phyloP scores from a whole-genome alignment of 53 echinoderm and acorn worm species.

The Apostichopus leukothele region DNA sequence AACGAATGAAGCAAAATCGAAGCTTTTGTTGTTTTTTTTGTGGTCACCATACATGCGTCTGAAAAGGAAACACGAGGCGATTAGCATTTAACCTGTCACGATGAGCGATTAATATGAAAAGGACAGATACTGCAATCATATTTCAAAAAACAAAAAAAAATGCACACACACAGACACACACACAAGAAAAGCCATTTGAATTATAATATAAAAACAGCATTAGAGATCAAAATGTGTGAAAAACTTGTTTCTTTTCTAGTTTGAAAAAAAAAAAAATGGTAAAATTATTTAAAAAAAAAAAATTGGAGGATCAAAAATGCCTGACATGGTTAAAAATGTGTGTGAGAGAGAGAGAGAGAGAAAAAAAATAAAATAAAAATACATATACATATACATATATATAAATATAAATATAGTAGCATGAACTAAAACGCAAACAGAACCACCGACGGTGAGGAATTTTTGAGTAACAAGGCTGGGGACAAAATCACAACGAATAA shows the following conservation, averaged over 20 bases:
- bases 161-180: no score
- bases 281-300: not conserved
- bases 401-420: not conserved
- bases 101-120: no score
- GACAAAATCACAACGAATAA: constrained; percentile 34
- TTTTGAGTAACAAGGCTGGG: constrained; percentile 21
- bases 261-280: not conserved
- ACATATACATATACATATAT: not conserved
- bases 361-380: not conserved
- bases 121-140: no score
- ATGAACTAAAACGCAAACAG: not conserved
- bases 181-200: no score
- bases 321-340: no score
- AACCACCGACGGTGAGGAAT: not conserved
- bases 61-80: not conserved
- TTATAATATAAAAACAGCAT: no score
- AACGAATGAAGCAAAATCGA: not conserved
- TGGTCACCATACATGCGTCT: constrained; percentile 2
- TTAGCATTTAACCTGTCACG: not conserved
- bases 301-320: no score
- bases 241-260: constrained; percentile 9
- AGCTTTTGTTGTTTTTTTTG: not conserved
- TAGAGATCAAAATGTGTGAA: not conserved
- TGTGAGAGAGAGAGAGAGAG: not conserved
- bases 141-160: no score